Evolutionary conservation across 2,113 vertebrate species (phyloP).

Genomic region (Megaleporinus macrocephalus): DNA sequence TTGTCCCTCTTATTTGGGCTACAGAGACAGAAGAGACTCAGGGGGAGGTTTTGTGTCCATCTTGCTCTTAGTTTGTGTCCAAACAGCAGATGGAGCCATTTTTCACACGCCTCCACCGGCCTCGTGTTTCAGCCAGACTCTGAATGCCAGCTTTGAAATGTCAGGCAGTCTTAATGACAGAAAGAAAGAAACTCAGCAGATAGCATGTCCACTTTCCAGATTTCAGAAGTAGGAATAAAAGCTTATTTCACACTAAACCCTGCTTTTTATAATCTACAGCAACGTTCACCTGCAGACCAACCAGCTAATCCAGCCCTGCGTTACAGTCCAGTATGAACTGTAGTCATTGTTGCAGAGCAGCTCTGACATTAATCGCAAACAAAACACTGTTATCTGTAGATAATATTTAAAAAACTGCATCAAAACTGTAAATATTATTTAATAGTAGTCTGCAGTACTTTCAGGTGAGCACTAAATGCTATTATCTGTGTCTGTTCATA

Average conservation of each 20-base stretch:
- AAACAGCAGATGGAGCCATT: constrained; percentile 75
- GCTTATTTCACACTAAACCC: neutral
- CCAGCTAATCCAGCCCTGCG: too few relatives aligned
- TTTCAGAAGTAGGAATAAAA: too few relatives aligned
- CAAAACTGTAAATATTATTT: too few relatives aligned
- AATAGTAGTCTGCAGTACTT: too few relatives aligned
- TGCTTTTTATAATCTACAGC: constrained; percentile 31
- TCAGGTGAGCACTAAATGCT: too few relatives aligned
- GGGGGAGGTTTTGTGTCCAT: neutral
- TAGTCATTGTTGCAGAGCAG: too few relatives aligned
- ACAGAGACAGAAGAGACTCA: neutral
- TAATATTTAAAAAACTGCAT: too few relatives aligned
- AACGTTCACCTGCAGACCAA: neutral
- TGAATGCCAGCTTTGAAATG: constrained; percentile 19
- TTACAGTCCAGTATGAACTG: too few relatives aligned
- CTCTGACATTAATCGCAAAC: too few relatives aligned
- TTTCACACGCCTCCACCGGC: constrained; percentile 46
- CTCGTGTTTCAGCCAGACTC: neutral
- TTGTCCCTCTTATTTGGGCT: neutral
- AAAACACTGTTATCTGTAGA: too few relatives aligned
- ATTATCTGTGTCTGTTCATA: too few relatives aligned
- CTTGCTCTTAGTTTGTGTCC: constrained; percentile 12
- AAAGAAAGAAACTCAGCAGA: neutral
- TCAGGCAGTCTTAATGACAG: neutral
- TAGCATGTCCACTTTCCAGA: constrained; percentile 20